Evolutionary conservation across 2,888 invertebrate genomes (phyloP).

Genomic region (Chrysodeixis includens): DNA sequence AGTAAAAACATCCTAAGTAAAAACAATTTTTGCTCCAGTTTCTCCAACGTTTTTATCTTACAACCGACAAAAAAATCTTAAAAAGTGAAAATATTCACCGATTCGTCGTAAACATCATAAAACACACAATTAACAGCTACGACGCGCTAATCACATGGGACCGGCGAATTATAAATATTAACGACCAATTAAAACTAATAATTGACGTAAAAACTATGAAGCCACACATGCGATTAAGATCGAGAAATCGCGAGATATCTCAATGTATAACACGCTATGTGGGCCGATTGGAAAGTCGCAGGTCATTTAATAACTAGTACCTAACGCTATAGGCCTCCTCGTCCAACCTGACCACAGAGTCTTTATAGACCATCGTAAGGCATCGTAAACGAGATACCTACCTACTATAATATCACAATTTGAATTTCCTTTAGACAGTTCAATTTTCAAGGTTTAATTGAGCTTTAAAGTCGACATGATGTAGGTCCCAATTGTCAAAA

Average conservation of each 20-base stretch:
- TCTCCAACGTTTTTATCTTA: conserved; percentile 6
- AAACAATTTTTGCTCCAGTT: conserved; percentile 12
- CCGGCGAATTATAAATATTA: conserved; percentile 54
- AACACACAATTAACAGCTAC: conserved; percentile 42
- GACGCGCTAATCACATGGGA: conserved; percentile 37
- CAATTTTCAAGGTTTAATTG: conserved; percentile 80
- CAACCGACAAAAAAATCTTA: conserved; percentile 1
- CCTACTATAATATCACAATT: conserved; percentile 70
- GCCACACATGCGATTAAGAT: conserved; percentile 47
- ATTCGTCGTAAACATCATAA: conserved; percentile 28
- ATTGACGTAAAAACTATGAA: conserved; percentile 52
- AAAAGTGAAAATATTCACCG: conserved; percentile 23
- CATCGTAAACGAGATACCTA: conserved; percentile 69
- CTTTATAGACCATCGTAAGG: conserved; percentile 70
- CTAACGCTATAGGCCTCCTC: conserved; percentile 32
- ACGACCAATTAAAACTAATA: conserved; percentile 58
- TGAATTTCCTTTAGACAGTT: conserved; percentile 74
- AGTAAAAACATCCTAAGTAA: not conserved
- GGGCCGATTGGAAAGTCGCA: conserved; percentile 56
- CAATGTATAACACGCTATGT: conserved; percentile 50
- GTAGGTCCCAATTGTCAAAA: conserved; percentile 72
- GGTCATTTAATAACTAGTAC: conserved; percentile 53
- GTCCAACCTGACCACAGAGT: conserved; percentile 39
- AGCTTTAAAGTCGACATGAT: conserved; percentile 69
- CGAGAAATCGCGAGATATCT: conserved; percentile 60